Conservation (phyloP, 2,113 vertebrate species). For the Pygoscelis adeliae region DNA sequence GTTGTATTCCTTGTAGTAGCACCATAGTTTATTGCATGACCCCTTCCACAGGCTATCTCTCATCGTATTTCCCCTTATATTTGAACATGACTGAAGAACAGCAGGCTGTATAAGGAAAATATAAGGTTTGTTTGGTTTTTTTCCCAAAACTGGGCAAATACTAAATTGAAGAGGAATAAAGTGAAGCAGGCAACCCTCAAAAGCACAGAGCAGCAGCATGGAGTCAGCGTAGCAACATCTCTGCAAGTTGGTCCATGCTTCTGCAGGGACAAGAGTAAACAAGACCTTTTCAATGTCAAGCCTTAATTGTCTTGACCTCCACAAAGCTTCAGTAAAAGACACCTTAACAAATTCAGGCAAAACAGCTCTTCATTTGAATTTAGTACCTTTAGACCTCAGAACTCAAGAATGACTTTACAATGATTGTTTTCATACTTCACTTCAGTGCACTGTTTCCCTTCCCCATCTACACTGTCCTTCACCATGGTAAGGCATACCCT, state of each 20-base stretch:
- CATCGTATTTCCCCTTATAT: neutral
- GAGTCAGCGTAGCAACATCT: neutral
- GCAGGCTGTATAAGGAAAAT: neutral
- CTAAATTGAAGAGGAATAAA: neutral
- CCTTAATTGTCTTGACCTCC: neutral
- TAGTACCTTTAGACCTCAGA: neutral
- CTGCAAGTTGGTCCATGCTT: neutral
- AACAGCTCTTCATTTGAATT: neutral
- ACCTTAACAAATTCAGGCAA: neutral
- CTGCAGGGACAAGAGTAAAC: neutral
- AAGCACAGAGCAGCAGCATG: neutral
- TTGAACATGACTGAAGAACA: neutral
- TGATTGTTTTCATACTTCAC: neutral
- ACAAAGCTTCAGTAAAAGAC: neutral
- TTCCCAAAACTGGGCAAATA: neutral
- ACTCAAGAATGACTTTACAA: neutral
- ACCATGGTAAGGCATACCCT: fast-evolving
- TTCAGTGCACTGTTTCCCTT: neutral
- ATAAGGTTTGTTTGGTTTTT: fast-evolving
- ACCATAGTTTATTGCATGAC: neutral
- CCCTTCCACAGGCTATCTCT: neutral
- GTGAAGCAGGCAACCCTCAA: neutral
- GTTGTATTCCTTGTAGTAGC: neutral
- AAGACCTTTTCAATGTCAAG: neutral
- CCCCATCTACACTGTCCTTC: neutral